Evolutionary conservation across 2,888 invertebrate genomes (phyloP).

Genomic region (Drosophila fungiperda): DNA sequence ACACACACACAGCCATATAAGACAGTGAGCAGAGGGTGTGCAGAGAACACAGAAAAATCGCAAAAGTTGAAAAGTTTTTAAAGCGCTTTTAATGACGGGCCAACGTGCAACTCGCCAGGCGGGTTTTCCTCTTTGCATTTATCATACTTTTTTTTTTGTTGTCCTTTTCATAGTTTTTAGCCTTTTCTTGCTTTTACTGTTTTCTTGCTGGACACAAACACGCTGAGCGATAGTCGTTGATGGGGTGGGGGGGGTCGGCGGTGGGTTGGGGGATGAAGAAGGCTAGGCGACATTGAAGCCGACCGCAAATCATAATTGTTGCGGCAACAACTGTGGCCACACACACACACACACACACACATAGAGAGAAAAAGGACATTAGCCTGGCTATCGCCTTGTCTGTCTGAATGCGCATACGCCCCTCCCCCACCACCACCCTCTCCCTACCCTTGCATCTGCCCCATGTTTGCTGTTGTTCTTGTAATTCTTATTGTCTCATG

Average conservation of each 20-base stretch:
- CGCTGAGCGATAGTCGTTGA: neutral
- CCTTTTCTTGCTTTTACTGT: neutral
- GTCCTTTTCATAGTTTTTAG: neutral
- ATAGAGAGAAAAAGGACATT: slow-evolving; percentile 57
- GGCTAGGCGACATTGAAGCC: slow-evolving; percentile 35
- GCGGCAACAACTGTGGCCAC: slow-evolving; percentile 49
- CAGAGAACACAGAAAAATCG: slow-evolving; percentile 12
- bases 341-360: neutral
- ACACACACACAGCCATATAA: neutral
- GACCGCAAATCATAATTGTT: slow-evolving; percentile 67
- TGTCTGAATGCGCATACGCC: slow-evolving; percentile 21
- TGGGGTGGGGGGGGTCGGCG: neutral
- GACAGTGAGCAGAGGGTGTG: neutral
- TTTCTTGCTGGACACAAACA: slow-evolving; percentile 11
- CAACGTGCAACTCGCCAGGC: slow-evolving; percentile 40
- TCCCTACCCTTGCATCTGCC: neutral
- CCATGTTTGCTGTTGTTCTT: slow-evolving; percentile 33
- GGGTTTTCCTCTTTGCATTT: neutral
- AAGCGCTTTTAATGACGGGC: slow-evolving; percentile 56
- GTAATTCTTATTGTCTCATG: slow-evolving; percentile 54
- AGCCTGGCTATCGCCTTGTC: slow-evolving; percentile 51
- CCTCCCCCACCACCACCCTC: neutral
- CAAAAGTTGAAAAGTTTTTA: slow-evolving; percentile 50
- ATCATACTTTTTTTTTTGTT: neutral
- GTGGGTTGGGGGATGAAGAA: neutral